Conservation (phyloP, 2,113 vertebrate species). For the Oxygymnocypris stewartii region DNA sequence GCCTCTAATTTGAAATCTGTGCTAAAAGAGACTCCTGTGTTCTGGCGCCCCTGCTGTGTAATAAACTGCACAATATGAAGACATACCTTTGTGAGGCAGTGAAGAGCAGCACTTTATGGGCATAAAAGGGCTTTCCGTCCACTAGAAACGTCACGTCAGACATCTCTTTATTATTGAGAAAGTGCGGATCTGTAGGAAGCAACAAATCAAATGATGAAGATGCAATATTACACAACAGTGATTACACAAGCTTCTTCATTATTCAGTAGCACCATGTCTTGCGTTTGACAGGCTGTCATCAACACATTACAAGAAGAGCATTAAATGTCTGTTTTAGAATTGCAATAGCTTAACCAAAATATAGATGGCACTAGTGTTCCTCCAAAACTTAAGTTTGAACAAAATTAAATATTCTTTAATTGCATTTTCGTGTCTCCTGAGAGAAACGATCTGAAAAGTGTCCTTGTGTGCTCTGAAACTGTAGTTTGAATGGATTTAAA, state of each 20-base stretch:
- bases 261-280: not conserved
- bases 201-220: not conserved
- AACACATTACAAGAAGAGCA: not conserved
- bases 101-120: constrained; percentile 78
- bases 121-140: constrained; percentile 81
- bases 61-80: not conserved
- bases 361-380: constrained; percentile 50
- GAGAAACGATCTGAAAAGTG: not conserved
- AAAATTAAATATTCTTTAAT: not conserved
- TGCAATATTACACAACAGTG: not conserved
- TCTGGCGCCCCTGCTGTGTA: not conserved
- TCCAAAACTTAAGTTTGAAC: not conserved
- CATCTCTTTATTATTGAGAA: constrained; percentile 82
- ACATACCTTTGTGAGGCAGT: constrained; percentile 76
- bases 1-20: not conserved
- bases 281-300: constrained; percentile 9
- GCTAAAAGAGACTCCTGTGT: not conserved
- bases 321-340: not conserved
- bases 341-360: not conserved
- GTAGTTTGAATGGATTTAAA: not conserved
- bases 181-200: constrained; percentile 71
- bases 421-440: constrained; percentile 5
- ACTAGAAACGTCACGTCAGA: constrained; percentile 81
- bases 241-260: not conserved
- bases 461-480: not conserved